Evolutionary conservation across 2,113 vertebrate species (phyloP).

Genomic region (Indri indri): DNA sequence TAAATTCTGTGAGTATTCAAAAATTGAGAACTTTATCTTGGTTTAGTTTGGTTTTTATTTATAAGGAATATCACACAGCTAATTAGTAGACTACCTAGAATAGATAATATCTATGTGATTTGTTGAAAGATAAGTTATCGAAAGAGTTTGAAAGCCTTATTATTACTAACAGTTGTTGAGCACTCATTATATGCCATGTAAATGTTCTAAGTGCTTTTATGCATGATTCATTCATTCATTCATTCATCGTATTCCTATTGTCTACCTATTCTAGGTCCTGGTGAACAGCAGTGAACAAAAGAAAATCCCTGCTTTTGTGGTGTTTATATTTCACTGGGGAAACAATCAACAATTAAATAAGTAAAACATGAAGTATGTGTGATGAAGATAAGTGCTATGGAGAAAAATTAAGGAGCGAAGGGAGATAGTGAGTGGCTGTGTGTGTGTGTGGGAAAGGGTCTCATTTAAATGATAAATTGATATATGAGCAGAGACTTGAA

Average conservation of each 20-base stretch:
- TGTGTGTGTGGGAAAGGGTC: background rate
- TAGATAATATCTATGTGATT: background rate
- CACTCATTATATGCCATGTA: background rate
- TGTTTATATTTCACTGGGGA: slow-evolving; percentile 14
- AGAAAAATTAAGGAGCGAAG: background rate
- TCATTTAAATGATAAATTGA: background rate
- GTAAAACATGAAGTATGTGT: background rate
- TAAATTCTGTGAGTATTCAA: background rate
- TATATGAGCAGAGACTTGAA: background rate
- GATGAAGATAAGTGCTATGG: background rate
- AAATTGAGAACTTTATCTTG: background rate
- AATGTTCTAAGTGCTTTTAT: background rate
- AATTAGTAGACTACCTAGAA: slow-evolving; percentile 5
- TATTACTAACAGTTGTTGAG: background rate
- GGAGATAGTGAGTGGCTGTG: background rate
- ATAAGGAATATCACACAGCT: background rate
- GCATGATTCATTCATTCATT: background rate
- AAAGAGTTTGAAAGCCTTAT: slow-evolving; percentile 4
- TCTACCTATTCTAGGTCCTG: background rate
- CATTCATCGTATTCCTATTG: background rate
- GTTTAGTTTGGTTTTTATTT: slow-evolving; percentile 25
- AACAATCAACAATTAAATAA: background rate
- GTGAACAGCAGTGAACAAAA: background rate
- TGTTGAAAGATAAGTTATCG: background rate
- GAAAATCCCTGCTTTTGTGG: background rate